Evolutionary conservation across 2,888 invertebrate genomes (phyloP), one percentile per base, ranked within the genome.

Genomic region (Lasius platythorax): DNA sequence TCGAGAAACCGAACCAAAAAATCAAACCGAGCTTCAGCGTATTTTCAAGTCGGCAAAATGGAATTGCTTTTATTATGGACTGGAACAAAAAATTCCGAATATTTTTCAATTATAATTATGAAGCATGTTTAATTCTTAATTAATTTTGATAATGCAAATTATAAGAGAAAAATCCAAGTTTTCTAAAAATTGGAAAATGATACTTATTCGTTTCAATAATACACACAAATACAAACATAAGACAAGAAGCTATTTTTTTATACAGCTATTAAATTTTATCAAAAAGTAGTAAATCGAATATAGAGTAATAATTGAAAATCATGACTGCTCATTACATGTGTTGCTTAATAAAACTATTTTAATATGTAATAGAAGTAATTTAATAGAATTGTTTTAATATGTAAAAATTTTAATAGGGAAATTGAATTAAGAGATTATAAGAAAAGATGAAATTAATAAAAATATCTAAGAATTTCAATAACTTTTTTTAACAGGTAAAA

Each of bases 1-100:
- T 74, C 83, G 85, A 70, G 67, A 43, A 56, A 53, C 40, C 33
- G 56, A 37, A 83, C 61, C n/a, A 53, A 53, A 53, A 46, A 43
- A 5, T 40, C 40, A 33, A 53, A 46, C 18, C 5, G 53, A 64
- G 43, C 30, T 66, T 11, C 40, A 28, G 6, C 46, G 23, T 66
- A 23, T 75, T 75, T 18, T 50, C 46, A 5, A 76, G 8, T 23
- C 58, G 15, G 23, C 37, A 18, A 28, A 37, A 23, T 50, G n/a
- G 8, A 23, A 76, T n/a, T 30, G n/a, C 12, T 9, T 40, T 67
- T 28, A 3, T 63, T 37, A 63, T 30, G 9, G 1, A 56, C 1
- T 46, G 23, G 46, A 53, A n/a, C 8, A 8, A n/a, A n/a, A 53
- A 53, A 53, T 8, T 50, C 2, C 6, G 8, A 75, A 37, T 68